Base-by-base conservation (phyloP, 2,888 invertebrate species). In the Cyrtodaria siliqua region DNA sequence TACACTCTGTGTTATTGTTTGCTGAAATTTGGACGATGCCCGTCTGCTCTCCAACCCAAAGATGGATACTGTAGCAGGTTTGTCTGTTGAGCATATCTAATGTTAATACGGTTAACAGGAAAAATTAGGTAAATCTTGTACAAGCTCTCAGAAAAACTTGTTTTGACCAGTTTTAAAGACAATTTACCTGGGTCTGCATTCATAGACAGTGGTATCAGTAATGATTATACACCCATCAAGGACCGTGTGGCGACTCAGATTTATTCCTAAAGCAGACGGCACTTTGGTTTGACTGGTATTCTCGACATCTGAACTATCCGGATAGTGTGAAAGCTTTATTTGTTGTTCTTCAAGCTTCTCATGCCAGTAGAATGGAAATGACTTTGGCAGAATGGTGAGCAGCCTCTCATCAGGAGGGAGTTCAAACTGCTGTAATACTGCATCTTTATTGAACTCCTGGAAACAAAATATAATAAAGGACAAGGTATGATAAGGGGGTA, bases 151-250 rank as follows among this genome's bases (percentile, higher is more conserved):
- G n/a, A n/a, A n/a, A n/a, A n/a, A n/a, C n/a, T n/a, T n/a, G n/a
- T n/a, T n/a, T n/a, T n/a, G n/a, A n/a, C n/a, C n/a, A n/a, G n/a
- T n/a, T n/a, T n/a, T n/a, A n/a, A n/a, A n/a, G n/a, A 29, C 2
- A 55, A 14, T 69, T 76, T 89, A 95, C 95, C 94, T 94, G 63
- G 95, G 92, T 78, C 93, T 91, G 76, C 95, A 92, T 92, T 94
- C 95, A 91, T 95, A 95, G 59, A 95, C 94, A 82, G 94, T 94
- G 83, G 91, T 92, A 90, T 94, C 94, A 20, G 95, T 95, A 52
- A 95, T 94, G 79, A 95, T 91, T 66, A 95, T 91, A 91, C 95
- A 95, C 2, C 92, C 92, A 80, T 92, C 89, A 18, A 91, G 81
- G 12, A 91, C 92, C 6, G 91, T 91, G 70, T 90, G 90, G 18